Evolutionary conservation across 1,140 invertebrate species (phyloP).

Genomic region (Reticulitermes speratus): DNA sequence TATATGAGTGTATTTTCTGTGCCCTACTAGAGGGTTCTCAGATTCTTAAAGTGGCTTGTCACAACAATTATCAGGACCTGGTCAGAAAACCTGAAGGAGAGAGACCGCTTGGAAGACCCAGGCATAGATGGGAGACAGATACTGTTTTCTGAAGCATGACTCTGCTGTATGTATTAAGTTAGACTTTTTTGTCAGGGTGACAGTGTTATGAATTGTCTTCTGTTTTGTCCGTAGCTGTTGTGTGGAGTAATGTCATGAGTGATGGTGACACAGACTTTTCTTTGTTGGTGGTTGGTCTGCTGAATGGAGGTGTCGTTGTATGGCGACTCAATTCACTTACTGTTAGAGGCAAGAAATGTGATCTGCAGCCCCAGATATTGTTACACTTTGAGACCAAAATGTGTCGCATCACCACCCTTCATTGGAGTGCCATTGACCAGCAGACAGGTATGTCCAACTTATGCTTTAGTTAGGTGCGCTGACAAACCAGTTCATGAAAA

Average conservation of each 20-base stretch:
- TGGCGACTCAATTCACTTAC: not conserved
- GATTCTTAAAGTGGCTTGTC: no score
- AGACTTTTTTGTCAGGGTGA: not conserved
- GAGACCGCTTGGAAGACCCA: no score
- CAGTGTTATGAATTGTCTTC: no score
- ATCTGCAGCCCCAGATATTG: not conserved
- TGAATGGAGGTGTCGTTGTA: not conserved
- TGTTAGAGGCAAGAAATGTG: not conserved
- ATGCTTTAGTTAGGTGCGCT: no score
- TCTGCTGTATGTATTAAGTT: no score
- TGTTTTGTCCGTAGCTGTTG: not conserved
- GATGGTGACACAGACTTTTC: not conserved
- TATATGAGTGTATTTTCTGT: no score
- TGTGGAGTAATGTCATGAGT: not conserved
- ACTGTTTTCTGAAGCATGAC: no score
- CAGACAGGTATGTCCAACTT: not conserved
- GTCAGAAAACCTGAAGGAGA: no score
- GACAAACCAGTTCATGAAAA: no score
- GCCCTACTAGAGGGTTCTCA: no score
- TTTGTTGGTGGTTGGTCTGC: not conserved
- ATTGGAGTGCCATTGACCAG: not conserved
- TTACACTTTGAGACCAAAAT: not conserved
- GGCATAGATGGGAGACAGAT: no score
- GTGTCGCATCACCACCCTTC: not conserved
- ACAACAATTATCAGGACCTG: no score